Evolutionary conservation across 2,888 invertebrate species (phyloP), one percentile per base, ranked within the genome.

Genomic region (Monoplex corrugatus): DNA sequence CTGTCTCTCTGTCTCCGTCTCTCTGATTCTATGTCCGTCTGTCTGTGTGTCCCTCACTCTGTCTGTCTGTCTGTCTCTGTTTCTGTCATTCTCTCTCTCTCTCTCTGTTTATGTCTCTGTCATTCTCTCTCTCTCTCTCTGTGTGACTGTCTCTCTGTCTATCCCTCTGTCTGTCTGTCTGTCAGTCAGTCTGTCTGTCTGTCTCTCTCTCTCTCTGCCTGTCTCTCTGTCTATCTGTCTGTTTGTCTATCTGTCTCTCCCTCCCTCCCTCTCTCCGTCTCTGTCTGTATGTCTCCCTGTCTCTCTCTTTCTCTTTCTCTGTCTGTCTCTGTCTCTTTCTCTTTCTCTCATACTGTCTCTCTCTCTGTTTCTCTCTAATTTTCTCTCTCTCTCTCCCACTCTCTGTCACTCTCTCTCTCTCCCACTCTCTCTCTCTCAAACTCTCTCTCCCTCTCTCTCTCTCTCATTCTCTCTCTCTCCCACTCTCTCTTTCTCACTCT

Each of bases 261-360:
- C 63, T 28, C 63, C 63, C 63, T 63, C 50, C 50, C 16, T 16
- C 50, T 16, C 50, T 16, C 23, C 63, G 16, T 63, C 63, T 16
- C 63, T 63, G 10, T 43, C 43, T 43, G 44, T 82, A 75, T 75
- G 28, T 82, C 43, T 82, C 82, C 43, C 6, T 43, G 5, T 82
- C 28, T 82, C 43, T 82, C n/a, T 82, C 82, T 82, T 2, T 82
- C 82, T 82, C n/a, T 82, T 43, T 82, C 5, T 82, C 82, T 82
- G 45, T 82, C 82, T 82, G n/a, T 82, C 43, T 82, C 10, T 82
- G 23, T 82, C 10, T 82, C 43, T 82, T 19, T 82, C 23, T 82
- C 82, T 82, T 10, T 82, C 82, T 82, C 28, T 82, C 82, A 43
- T 6, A 35, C 44, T 83, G 28, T 40, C 45, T 83, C 43, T 43